Evolutionary conservation across 2,888 invertebrate genomes (phyloP), one percentile per base, ranked within the genome.

Genomic region (Himalopsyche japonica): DNA sequence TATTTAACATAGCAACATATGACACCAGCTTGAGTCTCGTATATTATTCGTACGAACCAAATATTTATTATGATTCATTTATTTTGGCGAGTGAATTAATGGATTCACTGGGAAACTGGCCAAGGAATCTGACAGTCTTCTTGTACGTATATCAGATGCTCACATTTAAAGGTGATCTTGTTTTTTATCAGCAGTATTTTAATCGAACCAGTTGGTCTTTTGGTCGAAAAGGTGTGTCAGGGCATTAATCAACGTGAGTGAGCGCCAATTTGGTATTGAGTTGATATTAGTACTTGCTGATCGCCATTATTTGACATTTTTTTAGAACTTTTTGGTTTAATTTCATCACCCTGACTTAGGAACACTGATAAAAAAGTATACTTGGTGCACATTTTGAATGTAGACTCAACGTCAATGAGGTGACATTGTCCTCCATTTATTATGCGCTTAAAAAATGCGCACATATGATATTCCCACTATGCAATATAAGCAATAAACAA

Each of bases 141-240:
- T 57, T 1, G 57, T 20, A 82, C 76, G 48, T 30, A 48, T 82
- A 84, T 82, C 43, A 77, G 84, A 84, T 84, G 84, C 79, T 84
- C 84, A 84, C 82, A 84, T 84, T 84, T 84, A 84, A 84, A 84
- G 84, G 84, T 84, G 84, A 84, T 84, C 84, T 84, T 84, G 84
- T 84, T 84, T 76, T 57, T 57, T 57, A 57, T 57, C 57, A 57
- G n/a, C 57, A 6, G 4, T 57, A 20, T 20, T 57, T 57, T 20
- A 57, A 57, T 57, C 57, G 57, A 57, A 57, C 57, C 57, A 57
- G 57, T 57, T 57, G 57, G 57, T 57, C 57, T 57, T 57, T 57
- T 57, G 20, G 57, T 57, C 20, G 57, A 20, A 57, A 20, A 57
- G 57, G 57, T 57, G 57, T 57, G 57, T 20, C 57, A 57, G 57